Evolutionary conservation across 2,113 vertebrate genomes (phyloP).

Genomic region (Melanocharis versteri): DNA sequence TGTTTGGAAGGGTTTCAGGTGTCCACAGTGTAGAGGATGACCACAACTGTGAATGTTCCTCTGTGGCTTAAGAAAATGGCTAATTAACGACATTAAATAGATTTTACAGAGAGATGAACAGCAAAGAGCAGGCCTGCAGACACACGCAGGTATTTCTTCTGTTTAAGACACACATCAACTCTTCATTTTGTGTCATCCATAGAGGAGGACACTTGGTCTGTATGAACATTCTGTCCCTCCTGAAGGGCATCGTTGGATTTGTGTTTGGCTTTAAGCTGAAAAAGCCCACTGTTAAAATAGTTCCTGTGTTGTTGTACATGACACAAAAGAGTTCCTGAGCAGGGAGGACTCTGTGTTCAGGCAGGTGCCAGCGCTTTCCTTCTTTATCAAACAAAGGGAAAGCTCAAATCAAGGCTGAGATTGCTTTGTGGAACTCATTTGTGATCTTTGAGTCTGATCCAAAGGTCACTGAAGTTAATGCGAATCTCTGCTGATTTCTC

Average conservation of each 20-base stretch:
- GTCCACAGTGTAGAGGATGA: neutral
- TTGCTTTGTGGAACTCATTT: neutral
- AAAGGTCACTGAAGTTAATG: neutral
- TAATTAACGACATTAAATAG: neutral
- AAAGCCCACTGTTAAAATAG: accelerated
- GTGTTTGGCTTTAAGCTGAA: neutral
- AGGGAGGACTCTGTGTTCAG: neutral
- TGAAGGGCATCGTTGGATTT: neutral
- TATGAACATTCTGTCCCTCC: neutral
- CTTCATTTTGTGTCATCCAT: neutral
- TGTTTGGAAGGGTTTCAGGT: neutral
- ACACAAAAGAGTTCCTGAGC: neutral
- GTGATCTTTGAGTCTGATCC: neutral
- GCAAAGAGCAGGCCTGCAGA: neutral
- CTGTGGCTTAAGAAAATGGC: accelerated
- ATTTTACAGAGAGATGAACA: neutral
- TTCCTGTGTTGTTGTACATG: neutral
- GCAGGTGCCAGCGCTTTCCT: neutral
- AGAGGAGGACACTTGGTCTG: accelerated
- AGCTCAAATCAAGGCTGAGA: neutral
- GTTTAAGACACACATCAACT: neutral
- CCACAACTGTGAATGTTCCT: neutral
- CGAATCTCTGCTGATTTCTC: neutral
- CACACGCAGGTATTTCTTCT: accelerated
- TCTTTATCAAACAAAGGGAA: neutral